Conservation (phyloP, 1,140 invertebrate species). For the Drosophila aff. region DNA sequence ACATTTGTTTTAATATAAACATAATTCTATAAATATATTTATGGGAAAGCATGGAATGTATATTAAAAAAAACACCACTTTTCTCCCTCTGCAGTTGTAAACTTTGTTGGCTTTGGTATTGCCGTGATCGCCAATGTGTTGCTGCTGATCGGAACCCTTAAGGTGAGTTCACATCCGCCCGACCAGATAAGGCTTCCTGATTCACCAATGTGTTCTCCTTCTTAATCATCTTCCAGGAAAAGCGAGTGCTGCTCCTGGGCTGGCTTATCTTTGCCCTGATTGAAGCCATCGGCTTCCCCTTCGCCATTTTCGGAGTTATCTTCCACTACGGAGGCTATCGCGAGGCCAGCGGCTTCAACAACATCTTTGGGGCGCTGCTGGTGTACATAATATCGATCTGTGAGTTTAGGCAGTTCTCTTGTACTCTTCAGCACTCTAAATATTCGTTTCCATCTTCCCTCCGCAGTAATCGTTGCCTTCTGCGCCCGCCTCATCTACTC, state of each 20-base stretch:
- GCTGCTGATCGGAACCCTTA: slow-evolving; percentile 57
- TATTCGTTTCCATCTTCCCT: background rate
- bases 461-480: slow-evolving; percentile 55
- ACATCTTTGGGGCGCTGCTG: slow-evolving; percentile 50
- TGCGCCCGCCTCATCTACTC: slow-evolving; percentile 73
- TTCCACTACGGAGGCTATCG: slow-evolving; percentile 74
- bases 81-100: slow-evolving; percentile 45
- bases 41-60: too few relatives aligned
- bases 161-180: slow-evolving; percentile 27
- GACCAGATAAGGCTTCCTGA: background rate
- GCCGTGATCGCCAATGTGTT: slow-evolving; percentile 55
- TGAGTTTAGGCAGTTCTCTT: slow-evolving; percentile 43
- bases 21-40: background rate
- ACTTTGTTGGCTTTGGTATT: slow-evolving; percentile 57
- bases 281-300: slow-evolving; percentile 58
- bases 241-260: slow-evolving; percentile 42
- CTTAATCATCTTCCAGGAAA: slow-evolving; percentile 43
- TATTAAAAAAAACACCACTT: too few relatives aligned
- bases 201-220: background rate
- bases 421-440: background rate
- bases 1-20: background rate
- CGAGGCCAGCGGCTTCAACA: slow-evolving; percentile 46
- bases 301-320: slow-evolving; percentile 66
- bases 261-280: slow-evolving; percentile 65
- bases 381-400: slow-evolving; percentile 49